Conservation (phyloP, 2,113 vertebrate species). For the Panthera uncia region DNA sequence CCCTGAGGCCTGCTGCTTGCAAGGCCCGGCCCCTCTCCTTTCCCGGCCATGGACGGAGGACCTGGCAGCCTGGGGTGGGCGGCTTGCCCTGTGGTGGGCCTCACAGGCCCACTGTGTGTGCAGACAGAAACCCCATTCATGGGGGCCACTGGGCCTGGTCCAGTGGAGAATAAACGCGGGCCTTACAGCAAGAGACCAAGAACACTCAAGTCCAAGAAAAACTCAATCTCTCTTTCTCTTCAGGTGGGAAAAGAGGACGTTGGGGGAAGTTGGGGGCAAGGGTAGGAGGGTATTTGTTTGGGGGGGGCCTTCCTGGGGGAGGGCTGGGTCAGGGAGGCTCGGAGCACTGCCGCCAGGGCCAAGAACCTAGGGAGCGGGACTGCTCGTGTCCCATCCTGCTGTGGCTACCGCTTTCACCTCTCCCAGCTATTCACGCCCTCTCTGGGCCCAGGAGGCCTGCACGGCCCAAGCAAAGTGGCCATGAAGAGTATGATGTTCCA, state of each 20-base stretch:
- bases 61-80: constrained; percentile 12
- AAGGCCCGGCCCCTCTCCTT: not conserved
- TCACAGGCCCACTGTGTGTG: not conserved
- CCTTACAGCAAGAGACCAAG: not conserved
- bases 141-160: constrained; percentile 31
- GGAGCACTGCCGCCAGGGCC: not conserved
- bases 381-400: not conserved
- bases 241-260: not conserved
- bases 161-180: constrained; percentile 28
- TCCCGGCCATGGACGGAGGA: not conserved
- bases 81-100: not conserved
- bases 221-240: constrained; percentile 26
- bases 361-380: not conserved
- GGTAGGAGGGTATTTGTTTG: not conserved
- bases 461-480: not conserved
- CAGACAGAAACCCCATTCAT: constrained; percentile 74
- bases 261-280: not conserved
- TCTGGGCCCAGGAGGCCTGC: accelerated
- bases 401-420: not conserved
- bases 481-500: not conserved
- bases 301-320: not conserved
- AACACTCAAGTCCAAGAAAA: not conserved
- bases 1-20: not conserved
- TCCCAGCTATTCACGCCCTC: not conserved
- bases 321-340: not conserved